Conservation (phyloP, 2,113 vertebrate genomes). For the Jaculus jaculus region DNA sequence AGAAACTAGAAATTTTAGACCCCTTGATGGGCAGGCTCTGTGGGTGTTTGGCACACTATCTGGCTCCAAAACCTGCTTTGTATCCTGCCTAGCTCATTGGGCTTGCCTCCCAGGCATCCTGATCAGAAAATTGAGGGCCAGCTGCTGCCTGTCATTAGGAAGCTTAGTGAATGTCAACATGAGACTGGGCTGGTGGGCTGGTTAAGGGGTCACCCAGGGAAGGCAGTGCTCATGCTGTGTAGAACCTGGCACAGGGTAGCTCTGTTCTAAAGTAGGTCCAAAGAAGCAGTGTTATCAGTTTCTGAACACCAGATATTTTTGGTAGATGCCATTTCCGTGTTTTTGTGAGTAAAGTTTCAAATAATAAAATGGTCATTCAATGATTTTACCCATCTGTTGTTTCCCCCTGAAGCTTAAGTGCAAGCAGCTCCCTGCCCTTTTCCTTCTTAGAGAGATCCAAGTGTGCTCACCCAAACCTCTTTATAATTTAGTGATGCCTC, state of each 20-base stretch:
- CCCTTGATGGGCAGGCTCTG: neutral
- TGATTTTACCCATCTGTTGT: neutral
- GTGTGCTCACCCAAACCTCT: neutral
- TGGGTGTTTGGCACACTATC: neutral
- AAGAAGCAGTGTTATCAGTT: neutral
- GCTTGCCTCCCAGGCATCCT: conserved; percentile 71
- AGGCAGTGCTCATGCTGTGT: neutral
- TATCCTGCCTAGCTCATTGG: conserved; percentile 53
- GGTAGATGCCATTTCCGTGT: neutral
- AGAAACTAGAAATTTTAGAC: conserved; percentile 40
- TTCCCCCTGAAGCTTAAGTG: neutral
- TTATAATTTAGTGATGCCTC: neutral
- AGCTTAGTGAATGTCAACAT: conserved; percentile 59
- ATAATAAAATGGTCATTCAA: neutral
- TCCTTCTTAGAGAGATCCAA: neutral
- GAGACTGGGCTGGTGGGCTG: neutral
- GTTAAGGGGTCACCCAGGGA: neutral
- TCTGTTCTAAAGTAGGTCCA: neutral
- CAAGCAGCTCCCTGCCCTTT: neutral
- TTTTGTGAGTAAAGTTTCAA: neutral
- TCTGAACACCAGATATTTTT: neutral
- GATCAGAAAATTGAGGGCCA: conserved; percentile 71
- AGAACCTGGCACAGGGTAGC: neutral
- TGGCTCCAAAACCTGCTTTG: conserved; percentile 53
- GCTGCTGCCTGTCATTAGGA: conserved; percentile 76